Conservation (phyloP, 1,140 invertebrate species). For the Scylla paramamosain region DNA sequence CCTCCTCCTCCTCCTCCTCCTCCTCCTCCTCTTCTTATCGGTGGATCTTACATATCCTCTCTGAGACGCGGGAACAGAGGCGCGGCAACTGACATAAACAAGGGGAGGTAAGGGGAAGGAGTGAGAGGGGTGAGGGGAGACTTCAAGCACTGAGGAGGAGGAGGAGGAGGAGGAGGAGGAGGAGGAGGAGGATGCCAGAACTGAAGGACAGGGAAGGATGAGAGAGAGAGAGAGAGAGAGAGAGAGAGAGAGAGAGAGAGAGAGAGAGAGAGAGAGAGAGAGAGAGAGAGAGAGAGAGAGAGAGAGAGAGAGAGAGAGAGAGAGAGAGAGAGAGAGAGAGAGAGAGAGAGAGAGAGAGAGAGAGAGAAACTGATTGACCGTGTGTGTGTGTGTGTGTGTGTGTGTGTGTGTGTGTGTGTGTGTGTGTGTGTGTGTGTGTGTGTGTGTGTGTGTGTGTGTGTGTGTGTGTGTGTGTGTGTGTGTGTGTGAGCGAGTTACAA, state of each 20-base stretch:
- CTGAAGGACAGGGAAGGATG: background rate
- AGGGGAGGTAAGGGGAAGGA: no score
- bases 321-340: background rate
- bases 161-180: conserved; percentile 17
- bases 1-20: background rate
- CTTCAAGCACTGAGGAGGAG: background rate
- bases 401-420: no score
- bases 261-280: background rate
- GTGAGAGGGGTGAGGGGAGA: no score
- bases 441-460: background rate
- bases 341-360: background rate
- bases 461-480: conserved; percentile 25
- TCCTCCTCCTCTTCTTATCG: no score
- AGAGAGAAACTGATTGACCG: background rate
- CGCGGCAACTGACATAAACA: no score
- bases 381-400: no score
- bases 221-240: background rate
- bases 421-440: no score
- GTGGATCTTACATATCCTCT: no score
- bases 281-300: background rate
- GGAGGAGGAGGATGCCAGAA: background rate
- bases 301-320: background rate
- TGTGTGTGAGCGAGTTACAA: background rate
- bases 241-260: background rate
- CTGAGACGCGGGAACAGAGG: no score